A percentile compares a stretch with the other conserved stretches of the same genome.
These are phyloP conservation scores for Brachypalpus laphriformis DNA, from an alignment of 2,888 invertebrate species.

Conservation along the genomic window DNA sequence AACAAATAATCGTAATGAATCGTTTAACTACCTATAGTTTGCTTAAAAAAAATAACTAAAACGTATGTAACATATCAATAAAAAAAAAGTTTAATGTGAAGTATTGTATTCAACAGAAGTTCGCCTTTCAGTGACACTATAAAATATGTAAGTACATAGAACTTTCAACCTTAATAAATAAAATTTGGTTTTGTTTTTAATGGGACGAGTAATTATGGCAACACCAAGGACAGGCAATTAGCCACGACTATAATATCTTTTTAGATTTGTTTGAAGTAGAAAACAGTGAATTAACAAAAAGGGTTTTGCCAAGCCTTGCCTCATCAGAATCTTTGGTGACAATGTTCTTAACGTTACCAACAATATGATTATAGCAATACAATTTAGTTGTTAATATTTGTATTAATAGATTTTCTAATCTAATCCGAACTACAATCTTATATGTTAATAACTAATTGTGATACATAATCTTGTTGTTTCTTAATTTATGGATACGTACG, in stretches of 20 bases:
- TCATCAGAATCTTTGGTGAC: no score
- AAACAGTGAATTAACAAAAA: no score
- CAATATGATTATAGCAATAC: no score
- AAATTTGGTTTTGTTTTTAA: neutral
- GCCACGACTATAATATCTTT: neutral
- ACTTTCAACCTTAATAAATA: neutral
- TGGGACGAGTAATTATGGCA: neutral
- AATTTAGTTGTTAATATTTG: neutral
- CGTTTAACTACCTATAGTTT: no score
- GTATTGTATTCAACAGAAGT: neutral
- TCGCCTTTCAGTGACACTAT: neutral
- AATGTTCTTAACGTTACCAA: no score
- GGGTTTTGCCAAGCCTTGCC: no score
- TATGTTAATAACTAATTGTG: neutral
- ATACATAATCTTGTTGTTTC: slow-evolving; percentile 20
- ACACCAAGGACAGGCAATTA: neutral
- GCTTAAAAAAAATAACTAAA: no score
- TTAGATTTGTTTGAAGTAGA: no score
- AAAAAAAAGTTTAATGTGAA: neutral
- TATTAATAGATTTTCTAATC: neutral
- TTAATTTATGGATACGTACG: neutral
- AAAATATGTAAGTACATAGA: neutral
- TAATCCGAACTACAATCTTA: neutral
- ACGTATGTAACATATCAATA: neutral
- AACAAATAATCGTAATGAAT: no score